Conservation (phyloP, 2,113 vertebrate species). For the Kryptolebias marmoratus region DNA sequence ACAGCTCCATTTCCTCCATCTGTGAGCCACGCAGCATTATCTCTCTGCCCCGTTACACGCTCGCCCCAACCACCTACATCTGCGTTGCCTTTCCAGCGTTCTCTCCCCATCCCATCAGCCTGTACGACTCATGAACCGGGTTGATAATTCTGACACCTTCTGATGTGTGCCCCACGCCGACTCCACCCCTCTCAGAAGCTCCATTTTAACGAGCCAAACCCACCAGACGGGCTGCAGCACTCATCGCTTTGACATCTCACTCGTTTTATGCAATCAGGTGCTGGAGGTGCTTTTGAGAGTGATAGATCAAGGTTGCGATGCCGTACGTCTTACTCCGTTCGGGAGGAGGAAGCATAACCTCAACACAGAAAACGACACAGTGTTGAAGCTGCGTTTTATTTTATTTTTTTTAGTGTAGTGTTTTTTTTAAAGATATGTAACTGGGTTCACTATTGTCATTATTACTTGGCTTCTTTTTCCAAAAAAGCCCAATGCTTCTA, state of each 20-base stretch:
- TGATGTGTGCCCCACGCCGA: constrained; percentile 23
- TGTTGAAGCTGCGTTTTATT: not conserved
- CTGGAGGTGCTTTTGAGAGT: constrained; percentile 17
- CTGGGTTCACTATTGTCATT: constrained; percentile 1
- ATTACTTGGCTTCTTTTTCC: constrained; percentile 1
- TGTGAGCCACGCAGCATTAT: constrained; percentile 47
- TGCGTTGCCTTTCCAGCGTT: constrained; percentile 20
- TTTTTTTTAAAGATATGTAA: constrained; percentile 6
- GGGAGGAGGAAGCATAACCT: not conserved
- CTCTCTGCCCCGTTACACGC: constrained; percentile 35
- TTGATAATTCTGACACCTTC: constrained; percentile 28
- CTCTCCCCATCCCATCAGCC: constrained; percentile 20
- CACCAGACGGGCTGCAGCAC: constrained; percentile 41
- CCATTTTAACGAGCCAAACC: constrained; percentile 36
- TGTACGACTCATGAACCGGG: constrained; percentile 52
- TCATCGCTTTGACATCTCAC: constrained; percentile 32
- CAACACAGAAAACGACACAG: not conserved
- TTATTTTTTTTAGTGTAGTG: constrained; percentile 2
- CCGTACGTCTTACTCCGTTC: constrained; percentile 18
- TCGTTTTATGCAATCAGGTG: constrained; percentile 29
- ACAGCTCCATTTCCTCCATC: constrained; percentile 59
- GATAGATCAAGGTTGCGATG: constrained; percentile 36
- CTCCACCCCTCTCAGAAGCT: constrained; percentile 1
- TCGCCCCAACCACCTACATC: constrained; percentile 46
- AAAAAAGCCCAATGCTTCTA: constrained; percentile 3